Evolutionary conservation across 2,113 vertebrate genomes (phyloP).

Genomic region (Pitta sordida): DNA sequence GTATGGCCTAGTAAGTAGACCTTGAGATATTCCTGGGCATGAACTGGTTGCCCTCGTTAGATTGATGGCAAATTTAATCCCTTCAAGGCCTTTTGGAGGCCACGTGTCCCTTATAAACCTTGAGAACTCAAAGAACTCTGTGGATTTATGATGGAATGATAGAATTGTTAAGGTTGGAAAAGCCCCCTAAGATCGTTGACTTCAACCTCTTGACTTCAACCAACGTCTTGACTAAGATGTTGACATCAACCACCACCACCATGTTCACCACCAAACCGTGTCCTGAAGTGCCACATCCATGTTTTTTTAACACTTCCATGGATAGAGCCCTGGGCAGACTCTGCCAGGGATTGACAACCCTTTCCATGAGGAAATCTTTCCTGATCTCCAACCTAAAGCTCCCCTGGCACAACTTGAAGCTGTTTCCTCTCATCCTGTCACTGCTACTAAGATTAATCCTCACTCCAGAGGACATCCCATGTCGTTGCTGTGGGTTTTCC

Average conservation of each 20-base stretch:
- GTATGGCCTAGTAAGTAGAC: too few species aligned
- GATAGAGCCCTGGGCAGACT: not conserved
- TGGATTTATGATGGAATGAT: not conserved
- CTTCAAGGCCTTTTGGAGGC: not conserved
- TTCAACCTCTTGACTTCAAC: too few species aligned
- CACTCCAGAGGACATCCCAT: accelerated
- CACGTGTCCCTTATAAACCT: accelerated
- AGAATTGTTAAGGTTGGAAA: not conserved
- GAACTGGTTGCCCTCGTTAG: not conserved
- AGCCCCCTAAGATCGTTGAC: not conserved
- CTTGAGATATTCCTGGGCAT: not conserved
- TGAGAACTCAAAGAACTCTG: not conserved
- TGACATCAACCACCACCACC: not conserved
- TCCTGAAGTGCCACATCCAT: not conserved
- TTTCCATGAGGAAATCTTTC: not conserved
- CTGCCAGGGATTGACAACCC: too few species aligned
- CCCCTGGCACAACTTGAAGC: not conserved
- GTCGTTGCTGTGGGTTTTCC: not conserved
- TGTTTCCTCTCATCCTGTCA: not conserved
- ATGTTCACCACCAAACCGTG: not conserved
- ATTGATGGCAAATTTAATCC: not conserved
- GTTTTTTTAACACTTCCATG: not conserved
- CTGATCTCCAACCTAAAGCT: not conserved
- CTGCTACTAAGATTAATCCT: not conserved
- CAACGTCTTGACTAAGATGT: too few species aligned